Conservation (phyloP, 2,113 vertebrate genomes). For the Cebus imitator region DNA sequence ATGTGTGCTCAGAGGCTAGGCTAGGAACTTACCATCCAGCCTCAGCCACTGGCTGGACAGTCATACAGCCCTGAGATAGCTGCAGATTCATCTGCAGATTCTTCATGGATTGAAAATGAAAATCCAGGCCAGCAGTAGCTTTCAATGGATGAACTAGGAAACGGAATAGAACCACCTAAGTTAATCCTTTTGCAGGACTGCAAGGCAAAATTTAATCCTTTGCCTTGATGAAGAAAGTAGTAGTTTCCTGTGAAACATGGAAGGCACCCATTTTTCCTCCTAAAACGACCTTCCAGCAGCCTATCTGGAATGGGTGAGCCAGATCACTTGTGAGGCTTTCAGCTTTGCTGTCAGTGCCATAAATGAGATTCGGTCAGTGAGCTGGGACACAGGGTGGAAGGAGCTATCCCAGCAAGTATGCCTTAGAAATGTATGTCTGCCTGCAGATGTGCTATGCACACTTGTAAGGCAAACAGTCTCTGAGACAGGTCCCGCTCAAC, state of each 20-base stretch:
- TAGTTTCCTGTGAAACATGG: not conserved
- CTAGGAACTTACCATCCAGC: not conserved
- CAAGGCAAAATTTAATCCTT: too few species aligned
- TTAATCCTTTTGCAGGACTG: not conserved
- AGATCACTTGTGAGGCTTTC: not conserved
- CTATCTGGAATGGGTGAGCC: not conserved
- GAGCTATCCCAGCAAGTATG: rapidly evolving
- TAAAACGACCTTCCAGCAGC: not conserved
- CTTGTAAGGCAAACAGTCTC: too few species aligned
- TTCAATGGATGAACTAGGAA: not conserved
- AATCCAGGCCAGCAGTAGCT: not conserved
- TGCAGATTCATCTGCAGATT: not conserved
- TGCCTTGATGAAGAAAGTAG: not conserved
- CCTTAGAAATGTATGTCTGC: not conserved
- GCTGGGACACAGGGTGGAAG: not conserved
- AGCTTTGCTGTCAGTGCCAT: not conserved
- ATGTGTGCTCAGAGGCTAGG: not conserved
- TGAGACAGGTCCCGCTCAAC: too few species aligned
- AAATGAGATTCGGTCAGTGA: not conserved
- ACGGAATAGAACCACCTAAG: not conserved
- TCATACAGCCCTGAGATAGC: not conserved
- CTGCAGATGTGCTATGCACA: not conserved
- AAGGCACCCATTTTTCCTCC: not conserved
- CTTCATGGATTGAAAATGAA: not conserved
- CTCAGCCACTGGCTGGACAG: not conserved